A percentile compares a stretch with the other conserved stretches of the same genome.
phyloP scores from a whole-genome alignment of 2,888 invertebrate genomes.

The Mycalesis mineus region DNA sequence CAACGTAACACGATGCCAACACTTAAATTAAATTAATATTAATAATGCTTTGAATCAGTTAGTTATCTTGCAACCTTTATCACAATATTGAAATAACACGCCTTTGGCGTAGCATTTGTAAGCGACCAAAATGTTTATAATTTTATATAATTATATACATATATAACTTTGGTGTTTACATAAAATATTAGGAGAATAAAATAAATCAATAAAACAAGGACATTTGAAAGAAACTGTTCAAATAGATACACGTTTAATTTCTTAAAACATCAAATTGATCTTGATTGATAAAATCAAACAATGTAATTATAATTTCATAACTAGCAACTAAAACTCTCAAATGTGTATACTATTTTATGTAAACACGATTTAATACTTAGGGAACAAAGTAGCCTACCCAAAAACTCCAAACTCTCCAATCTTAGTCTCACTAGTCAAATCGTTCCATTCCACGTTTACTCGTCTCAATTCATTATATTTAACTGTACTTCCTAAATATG shows the following conservation, averaged over 20 bases:
- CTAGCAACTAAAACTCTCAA: too few relatives aligned
- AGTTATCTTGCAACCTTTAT: conserved; percentile 47
- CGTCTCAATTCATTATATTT: conserved; percentile 56
- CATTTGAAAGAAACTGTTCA: not conserved
- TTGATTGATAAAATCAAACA: too few relatives aligned
- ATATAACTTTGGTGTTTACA: conserved; percentile 17
- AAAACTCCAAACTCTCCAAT: conserved; percentile 39
- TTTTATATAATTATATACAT: conserved; percentile 11
- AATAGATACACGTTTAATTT: not conserved
- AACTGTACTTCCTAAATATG: conserved; percentile 70
- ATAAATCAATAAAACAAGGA: not conserved
- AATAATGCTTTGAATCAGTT: conserved; percentile 40
- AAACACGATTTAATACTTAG: conserved; percentile 35
- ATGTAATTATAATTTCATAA: too few relatives aligned
- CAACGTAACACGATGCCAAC: conserved; percentile 13
- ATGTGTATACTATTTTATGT: conserved; percentile 33
- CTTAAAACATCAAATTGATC: too few relatives aligned
- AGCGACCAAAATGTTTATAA: conserved; percentile 23
- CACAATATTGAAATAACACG: conserved; percentile 59
- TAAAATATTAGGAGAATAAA: conserved; percentile 15
- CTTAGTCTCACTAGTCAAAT: conserved; percentile 55
- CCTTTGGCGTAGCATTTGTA: conserved; percentile 56
- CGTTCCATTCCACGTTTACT: conserved; percentile 43
- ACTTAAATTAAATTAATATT: conserved; percentile 34
- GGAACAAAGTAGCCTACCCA: conserved; percentile 40